Conservation (phyloP, 2,888 invertebrate genomes). For the Parapristionchus giblindavisi region DNA sequence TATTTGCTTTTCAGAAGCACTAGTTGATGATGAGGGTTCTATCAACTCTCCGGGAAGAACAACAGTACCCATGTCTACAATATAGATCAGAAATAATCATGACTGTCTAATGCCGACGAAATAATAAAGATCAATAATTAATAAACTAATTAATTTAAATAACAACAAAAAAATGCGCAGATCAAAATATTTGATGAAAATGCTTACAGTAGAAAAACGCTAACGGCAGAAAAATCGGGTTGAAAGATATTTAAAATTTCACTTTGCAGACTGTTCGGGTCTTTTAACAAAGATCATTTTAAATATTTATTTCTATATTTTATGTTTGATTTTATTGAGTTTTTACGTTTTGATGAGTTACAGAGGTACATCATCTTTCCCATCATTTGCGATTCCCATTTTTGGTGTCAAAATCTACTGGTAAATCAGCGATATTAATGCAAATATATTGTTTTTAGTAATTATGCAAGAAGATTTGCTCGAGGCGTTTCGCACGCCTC, state of each 20-base stretch:
- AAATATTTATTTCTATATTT: too few species aligned
- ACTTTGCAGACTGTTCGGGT: too few species aligned
- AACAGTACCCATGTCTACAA: conserved; percentile 34
- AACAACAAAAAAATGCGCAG: background rate
- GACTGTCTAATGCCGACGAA: too few species aligned
- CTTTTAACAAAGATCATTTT: too few species aligned
- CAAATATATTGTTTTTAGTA: background rate
- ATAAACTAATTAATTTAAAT: background rate
- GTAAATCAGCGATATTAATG: background rate
- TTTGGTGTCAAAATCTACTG: background rate
- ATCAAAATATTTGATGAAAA: conserved; percentile 1
- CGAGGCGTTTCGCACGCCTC: conserved; percentile 57
- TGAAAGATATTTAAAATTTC: too few species aligned
- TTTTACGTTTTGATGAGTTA: too few species aligned
- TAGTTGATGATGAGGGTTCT: conserved; percentile 29
- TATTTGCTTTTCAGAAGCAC: conserved; percentile 23
- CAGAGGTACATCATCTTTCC: background rate
- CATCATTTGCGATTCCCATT: background rate
- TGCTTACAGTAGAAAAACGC: conserved; percentile 15
- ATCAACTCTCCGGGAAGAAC: conserved; percentile 33
- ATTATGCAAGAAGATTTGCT: conserved; percentile 52
- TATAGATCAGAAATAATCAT: background rate
- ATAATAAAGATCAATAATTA: background rate
- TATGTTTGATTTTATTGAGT: too few species aligned
- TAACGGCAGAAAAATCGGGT: background rate